These are phyloP conservation scores for Ormyrus rosae DNA, from an alignment of 2,888 invertebrate species.

Conservation along the genomic window DNA sequence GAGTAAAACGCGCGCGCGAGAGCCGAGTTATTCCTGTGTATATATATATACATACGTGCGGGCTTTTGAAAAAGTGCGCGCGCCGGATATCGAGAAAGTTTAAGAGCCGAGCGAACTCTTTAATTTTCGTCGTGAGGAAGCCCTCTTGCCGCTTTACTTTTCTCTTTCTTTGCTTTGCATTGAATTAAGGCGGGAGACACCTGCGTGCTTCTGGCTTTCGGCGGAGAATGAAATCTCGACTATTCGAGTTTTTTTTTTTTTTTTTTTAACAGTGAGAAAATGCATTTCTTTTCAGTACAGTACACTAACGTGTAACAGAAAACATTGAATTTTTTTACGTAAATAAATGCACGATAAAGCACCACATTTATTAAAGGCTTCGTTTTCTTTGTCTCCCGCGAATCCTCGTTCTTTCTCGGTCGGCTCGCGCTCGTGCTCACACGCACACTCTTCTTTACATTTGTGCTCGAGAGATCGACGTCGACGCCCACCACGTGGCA, in stretches of 20 bases:
- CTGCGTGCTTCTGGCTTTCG: too few species aligned
- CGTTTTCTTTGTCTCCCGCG: conserved; percentile 27
- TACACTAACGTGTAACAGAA: too few species aligned
- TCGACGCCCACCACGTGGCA: conserved; percentile 53
- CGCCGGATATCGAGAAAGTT: conserved; percentile 15
- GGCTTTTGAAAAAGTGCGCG: not conserved
- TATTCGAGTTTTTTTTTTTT: too few species aligned
- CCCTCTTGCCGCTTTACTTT: not conserved
- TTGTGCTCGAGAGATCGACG: conserved; percentile 17
- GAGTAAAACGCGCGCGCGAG: not conserved
- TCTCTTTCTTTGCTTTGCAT: not conserved
- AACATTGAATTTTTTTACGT: too few species aligned
- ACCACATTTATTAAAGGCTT: too few species aligned
- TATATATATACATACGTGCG: not conserved
- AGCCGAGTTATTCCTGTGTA: conserved; percentile 2
- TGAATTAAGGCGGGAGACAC: too few species aligned
- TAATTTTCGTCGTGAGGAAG: conserved; percentile 5
- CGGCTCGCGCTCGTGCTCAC: not conserved
- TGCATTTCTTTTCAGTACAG: too few species aligned
- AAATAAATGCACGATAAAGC: too few species aligned
- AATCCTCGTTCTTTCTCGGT: not conserved
- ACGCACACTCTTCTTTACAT: not conserved
- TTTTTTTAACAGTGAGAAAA: too few species aligned
- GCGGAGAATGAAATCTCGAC: too few species aligned
- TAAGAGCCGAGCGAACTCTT: conserved; percentile 20